Conservation (phyloP, 2,797 vertebrate species). For the Diplodus sargus region DNA sequence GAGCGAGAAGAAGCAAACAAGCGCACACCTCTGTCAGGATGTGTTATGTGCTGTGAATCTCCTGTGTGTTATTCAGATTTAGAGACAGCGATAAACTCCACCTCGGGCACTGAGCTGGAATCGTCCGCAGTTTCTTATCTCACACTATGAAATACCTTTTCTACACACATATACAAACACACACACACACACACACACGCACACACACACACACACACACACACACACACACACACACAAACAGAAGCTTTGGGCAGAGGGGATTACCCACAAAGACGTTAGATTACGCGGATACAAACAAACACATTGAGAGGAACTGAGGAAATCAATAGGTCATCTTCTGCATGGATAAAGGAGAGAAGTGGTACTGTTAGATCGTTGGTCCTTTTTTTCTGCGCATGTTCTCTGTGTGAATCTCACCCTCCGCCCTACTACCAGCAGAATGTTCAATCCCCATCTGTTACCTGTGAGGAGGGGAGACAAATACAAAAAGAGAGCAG, state of each 20-base stretch:
- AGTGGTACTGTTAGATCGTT: not conserved
- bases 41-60: slow-evolving; percentile 37
- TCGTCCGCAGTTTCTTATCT: slow-evolving; percentile 48
- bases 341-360: slow-evolving; percentile 13
- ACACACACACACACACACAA: not conserved
- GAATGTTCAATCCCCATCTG: slow-evolving; percentile 4
- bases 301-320: slow-evolving; percentile 29
- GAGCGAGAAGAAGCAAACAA: slow-evolving; percentile 13
- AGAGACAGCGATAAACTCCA: slow-evolving; percentile 50
- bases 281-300: slow-evolving; percentile 38
- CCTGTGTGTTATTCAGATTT: slow-evolving; percentile 53
- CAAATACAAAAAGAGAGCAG: not conserved
- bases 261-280: slow-evolving; percentile 46
- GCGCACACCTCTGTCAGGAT: slow-evolving; percentile 10
- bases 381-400: not conserved
- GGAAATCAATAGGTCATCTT: slow-evolving; percentile 48
- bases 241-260: slow-evolving; percentile 7
- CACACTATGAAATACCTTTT: slow-evolving; percentile 38
- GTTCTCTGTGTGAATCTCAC: not conserved
- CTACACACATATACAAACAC: not conserved
- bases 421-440: not conserved
- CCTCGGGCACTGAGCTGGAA: slow-evolving; percentile 25
- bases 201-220: not conserved
- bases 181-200: not conserved
- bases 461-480: slow-evolving; percentile 4